phyloP scores from a whole-genome alignment of 2,888 invertebrate genomes.

The Notodonta dromedarius region DNA sequence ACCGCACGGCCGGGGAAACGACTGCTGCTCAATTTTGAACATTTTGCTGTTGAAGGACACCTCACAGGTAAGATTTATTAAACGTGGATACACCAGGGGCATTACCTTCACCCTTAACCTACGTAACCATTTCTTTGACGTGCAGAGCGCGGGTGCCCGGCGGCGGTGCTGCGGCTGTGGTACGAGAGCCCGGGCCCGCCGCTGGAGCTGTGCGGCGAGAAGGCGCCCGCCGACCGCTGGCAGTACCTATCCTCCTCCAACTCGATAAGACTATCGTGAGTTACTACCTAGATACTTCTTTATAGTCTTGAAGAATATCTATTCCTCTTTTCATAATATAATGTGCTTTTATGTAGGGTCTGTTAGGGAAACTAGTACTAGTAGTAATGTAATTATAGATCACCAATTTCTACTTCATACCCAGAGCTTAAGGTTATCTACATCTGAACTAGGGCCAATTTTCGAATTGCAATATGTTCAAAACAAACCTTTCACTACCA shows the following conservation, averaged over 20 bases:
- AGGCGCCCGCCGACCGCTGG: conserved; percentile 89
- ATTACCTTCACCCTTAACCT: too few species aligned
- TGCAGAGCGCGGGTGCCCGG: conserved; percentile 94
- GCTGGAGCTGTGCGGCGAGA: conserved; percentile 95
- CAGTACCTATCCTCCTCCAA: conserved; percentile 94
- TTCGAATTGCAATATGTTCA: too few species aligned
- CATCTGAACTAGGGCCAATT: too few species aligned
- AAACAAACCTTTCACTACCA: conserved; percentile 57
- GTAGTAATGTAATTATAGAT: too few species aligned
- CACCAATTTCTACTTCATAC: too few species aligned
- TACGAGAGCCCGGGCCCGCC: conserved; percentile 92
- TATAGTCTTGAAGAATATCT: too few species aligned
- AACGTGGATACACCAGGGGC: too few species aligned
- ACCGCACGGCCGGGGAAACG: conserved; percentile 93
- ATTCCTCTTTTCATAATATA: too few species aligned
- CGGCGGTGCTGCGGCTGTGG: conserved; percentile 96
- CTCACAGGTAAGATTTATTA: conserved; percentile 86
- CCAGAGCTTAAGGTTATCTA: too few species aligned
- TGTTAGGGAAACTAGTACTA: too few species aligned
- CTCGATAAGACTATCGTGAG: conserved; percentile 93
- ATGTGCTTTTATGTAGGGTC: too few species aligned
- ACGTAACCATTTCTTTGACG: background rate
- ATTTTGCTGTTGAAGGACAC: conserved; percentile 97
- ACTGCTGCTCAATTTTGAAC: conserved; percentile 95
- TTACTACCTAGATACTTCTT: conserved; percentile 22